Evolutionary conservation across 2,113 vertebrate species (phyloP).

Genomic region (Argyrosomus japonicus): DNA sequence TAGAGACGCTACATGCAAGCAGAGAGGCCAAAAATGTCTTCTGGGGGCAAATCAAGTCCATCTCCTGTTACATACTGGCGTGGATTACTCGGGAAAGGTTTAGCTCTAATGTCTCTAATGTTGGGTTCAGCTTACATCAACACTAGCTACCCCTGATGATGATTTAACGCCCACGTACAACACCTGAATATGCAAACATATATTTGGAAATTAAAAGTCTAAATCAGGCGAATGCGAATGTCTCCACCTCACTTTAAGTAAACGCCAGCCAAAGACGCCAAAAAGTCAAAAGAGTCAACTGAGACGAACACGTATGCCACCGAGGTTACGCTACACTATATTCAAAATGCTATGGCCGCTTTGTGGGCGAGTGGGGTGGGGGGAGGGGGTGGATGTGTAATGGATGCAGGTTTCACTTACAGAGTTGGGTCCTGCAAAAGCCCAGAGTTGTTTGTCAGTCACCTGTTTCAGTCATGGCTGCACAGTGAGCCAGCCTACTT

Average conservation of each 20-base stretch:
- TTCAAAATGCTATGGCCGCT: background rate
- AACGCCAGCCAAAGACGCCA: background rate
- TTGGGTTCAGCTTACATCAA: background rate
- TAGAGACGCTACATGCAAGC: background rate
- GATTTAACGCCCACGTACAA: background rate
- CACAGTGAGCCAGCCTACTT: constrained; percentile 19
- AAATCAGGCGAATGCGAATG: background rate
- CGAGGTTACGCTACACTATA: background rate
- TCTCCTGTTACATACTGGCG: no score
- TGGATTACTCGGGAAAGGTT: background rate
- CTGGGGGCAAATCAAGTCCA: background rate
- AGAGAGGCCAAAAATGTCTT: background rate
- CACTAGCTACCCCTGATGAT: no score
- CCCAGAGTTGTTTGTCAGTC: constrained; percentile 11
- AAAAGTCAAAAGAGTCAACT: background rate
- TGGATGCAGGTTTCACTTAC: constrained; percentile 9
- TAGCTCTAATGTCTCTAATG: background rate
- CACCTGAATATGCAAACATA: background rate
- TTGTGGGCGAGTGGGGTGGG: background rate
- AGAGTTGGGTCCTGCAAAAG: constrained; percentile 17
- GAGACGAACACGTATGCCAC: background rate
- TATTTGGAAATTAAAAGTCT: background rate
- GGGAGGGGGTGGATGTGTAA: constrained; percentile 8
- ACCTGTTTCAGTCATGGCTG: constrained; percentile 21
- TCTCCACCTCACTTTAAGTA: no score